phyloP scores from a whole-genome alignment of 53 echinoderm and acorn worm species.

The Henricia sp. region DNA sequence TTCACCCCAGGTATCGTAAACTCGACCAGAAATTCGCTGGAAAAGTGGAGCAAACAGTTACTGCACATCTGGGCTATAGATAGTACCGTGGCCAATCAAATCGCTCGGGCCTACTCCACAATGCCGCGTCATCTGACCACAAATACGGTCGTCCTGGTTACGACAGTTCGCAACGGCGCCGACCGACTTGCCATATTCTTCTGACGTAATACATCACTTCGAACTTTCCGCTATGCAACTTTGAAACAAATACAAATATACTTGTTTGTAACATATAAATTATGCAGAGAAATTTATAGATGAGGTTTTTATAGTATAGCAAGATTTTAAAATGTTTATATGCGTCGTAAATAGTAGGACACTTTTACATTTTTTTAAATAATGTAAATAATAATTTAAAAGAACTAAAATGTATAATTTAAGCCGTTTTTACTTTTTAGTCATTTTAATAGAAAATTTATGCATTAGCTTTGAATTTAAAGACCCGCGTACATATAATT shows the following conservation, averaged over 20 bases:
- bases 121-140: slow-evolving; percentile 70
- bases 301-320: too few relatives aligned
- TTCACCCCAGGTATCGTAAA: slow-evolving; percentile 85
- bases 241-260: too few relatives aligned
- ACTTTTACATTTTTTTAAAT: not conserved
- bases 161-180: slow-evolving; percentile 51
- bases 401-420: too few relatives aligned
- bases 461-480: too few relatives aligned
- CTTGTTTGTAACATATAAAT: too few relatives aligned
- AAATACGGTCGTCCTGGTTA: slow-evolving; percentile 89
- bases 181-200: slow-evolving; percentile 13
- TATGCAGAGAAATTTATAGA: too few relatives aligned
- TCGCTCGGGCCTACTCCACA: slow-evolving; percentile 68
- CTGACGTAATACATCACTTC: not conserved
- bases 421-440: too few relatives aligned
- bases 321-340: not conserved
- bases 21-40: slow-evolving; percentile 84
- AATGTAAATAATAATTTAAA: too few relatives aligned
- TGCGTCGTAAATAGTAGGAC: not conserved
- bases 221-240: too few relatives aligned
- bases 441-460: too few relatives aligned
- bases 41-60: slow-evolving; percentile 89
- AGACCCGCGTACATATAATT: too few relatives aligned
- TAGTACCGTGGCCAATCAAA: slow-evolving; percentile 68
- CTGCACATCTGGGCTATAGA: slow-evolving; percentile 94